Evolutionary conservation across 53 echinoderm and acorn worm genomes (phyloP), one percentile per base, ranked within the genome.

Genomic region (Zoroaster sp.): DNA sequence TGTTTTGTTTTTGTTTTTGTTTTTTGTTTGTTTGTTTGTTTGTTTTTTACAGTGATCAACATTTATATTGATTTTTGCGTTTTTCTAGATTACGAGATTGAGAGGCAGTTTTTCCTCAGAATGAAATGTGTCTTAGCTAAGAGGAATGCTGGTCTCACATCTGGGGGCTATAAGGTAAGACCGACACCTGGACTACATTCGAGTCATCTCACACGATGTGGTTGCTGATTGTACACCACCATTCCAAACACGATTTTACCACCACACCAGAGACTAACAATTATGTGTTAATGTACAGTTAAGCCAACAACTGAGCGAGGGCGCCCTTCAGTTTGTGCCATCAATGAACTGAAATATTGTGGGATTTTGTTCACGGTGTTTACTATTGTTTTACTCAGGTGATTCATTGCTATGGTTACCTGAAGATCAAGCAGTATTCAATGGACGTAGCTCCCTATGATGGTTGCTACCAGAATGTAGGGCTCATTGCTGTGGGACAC

Each of bases 81-180:
- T 4, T 1, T 72, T 72, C 11, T 86, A 94, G 99, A 99, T 94
- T 99, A 93, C 78, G 99, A 99, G 67, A 93, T 99, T 17, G 99
- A 99, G 88, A 89, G 99, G 44, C 93, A 96, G 63, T 99, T 99
- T 67, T 99, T 99, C 83, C 72, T 99, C 23, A 87, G 99, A 73
- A 99, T 99, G 99, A 99, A 99, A 67, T 99, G 99, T 77, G 99
- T 99, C 54, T 76, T 99, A 39, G 99, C 99, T 6, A 99, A 99
- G 59, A 89, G 99, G 31, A 99, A 99, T 70, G 99, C 99, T 14
- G 99, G 99, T 32, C 90, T 99, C 30, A 99, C 99, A 39, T 94
- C 95, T 11, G 99, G 94, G 3, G 99, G 96, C 3, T 96, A 96
- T 75, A 98, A 98, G 93, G 99, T 98, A 88, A 59, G 46, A 39